A percentile compares a stretch with the other conserved stretches of the same genome.
phyloP scores from a whole-genome alignment of 2,888 invertebrate genomes.

The Tromatobia lineatoria region DNA sequence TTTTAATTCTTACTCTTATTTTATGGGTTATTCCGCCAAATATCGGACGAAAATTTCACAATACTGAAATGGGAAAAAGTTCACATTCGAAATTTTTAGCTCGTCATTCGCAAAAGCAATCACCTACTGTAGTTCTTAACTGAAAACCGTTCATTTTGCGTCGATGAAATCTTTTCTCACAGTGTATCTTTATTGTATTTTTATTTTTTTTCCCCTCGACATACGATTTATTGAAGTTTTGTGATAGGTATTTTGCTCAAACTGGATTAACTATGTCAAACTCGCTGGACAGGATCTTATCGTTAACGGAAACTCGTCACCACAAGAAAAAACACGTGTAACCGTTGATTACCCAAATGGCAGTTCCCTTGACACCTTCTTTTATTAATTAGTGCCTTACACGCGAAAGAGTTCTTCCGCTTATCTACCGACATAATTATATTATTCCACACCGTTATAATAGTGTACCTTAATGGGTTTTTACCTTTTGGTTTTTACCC shows the following conservation, averaged over 20 bases:
- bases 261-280: conserved; percentile 29
- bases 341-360: conserved; percentile 40
- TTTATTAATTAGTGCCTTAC: conserved; percentile 53
- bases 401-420: conserved; percentile 31
- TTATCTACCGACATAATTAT: conserved; percentile 32
- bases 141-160: too few relatives aligned
- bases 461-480: conserved; percentile 21
- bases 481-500: not conserved
- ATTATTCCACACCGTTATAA: conserved; percentile 9
- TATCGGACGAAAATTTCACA: too few relatives aligned
- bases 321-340: conserved; percentile 34
- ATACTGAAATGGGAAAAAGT: too few relatives aligned
- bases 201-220: too few relatives aligned
- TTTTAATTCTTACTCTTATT: too few relatives aligned
- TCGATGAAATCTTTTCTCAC: too few relatives aligned
- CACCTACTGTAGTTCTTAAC: too few relatives aligned
- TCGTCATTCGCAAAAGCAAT: too few relatives aligned
- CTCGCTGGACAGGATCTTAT: conserved; percentile 44
- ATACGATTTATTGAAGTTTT: too few relatives aligned
- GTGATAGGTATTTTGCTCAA: not conserved
- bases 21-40: too few relatives aligned
- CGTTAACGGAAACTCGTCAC: conserved; percentile 30
- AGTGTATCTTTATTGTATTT: too few relatives aligned
- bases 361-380: conserved; percentile 38
- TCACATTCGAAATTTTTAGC: too few relatives aligned